These are phyloP conservation scores for Gymnoscopelus microlampas DNA, from an alignment of 2,797 vertebrate species.

Conservation along the genomic window DNA sequence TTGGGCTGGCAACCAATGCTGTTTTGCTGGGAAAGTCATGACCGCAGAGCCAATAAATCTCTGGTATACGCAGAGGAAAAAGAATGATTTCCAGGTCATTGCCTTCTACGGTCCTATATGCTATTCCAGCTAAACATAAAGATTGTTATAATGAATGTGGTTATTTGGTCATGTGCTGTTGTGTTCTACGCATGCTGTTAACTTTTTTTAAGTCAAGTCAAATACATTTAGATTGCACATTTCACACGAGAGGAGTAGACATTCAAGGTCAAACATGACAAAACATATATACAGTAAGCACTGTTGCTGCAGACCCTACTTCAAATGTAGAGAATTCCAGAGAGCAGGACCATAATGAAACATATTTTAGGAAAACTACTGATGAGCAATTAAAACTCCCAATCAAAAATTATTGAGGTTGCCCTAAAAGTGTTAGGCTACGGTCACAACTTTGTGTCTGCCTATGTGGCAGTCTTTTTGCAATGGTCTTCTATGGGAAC, in stretches of 20 bases:
- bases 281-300: too few species aligned
- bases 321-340: too few species aligned
- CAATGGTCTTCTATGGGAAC: too few species aligned
- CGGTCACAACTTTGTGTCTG: too few species aligned
- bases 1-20: conserved; percentile 28
- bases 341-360: too few species aligned
- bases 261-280: background rate
- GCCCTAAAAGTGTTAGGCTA: too few species aligned
- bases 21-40: conserved; percentile 31
- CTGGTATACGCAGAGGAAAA: conserved; percentile 29
- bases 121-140: conserved; percentile 57
- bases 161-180: conserved; percentile 15
- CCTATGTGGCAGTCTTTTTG: too few species aligned
- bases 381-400: too few species aligned
- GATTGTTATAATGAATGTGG: conserved; percentile 15
- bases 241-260: background rate
- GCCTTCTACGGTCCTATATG: conserved; percentile 44
- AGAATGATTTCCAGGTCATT: conserved; percentile 72
- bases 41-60: conserved; percentile 37
- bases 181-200: conserved; percentile 6
- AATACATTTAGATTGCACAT: too few species aligned
- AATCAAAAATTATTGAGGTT: too few species aligned
- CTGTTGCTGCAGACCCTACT: too few species aligned
- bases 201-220: background rate
- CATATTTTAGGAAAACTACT: too few species aligned